Conservation (phyloP, 2,797 vertebrate genomes). For the Yasuhikotakia modesta region DNA sequence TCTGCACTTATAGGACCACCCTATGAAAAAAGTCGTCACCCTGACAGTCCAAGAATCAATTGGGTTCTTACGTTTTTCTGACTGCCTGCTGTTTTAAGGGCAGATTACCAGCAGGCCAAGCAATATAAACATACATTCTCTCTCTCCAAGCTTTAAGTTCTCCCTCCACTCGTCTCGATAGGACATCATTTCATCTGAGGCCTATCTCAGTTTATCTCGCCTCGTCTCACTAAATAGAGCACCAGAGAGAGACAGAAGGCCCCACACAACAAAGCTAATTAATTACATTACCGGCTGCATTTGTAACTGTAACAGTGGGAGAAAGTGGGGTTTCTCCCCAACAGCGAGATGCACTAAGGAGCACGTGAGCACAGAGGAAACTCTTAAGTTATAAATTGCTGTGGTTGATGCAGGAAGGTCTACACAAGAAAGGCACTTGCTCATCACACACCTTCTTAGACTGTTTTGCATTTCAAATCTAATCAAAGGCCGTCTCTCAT, state of each 20-base stretch:
- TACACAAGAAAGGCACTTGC: constrained; percentile 16
- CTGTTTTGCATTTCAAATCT: constrained; percentile 80
- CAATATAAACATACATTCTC: constrained; percentile 23
- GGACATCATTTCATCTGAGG: constrained; percentile 47
- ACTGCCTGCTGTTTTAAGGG: constrained; percentile 62
- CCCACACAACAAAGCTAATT: constrained; percentile 62
- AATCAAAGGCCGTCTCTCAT: constrained; percentile 73
- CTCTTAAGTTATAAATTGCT: constrained; percentile 25
- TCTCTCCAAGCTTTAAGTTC: constrained; percentile 9
- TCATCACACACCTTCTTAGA: constrained; percentile 45
- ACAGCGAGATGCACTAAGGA: constrained; percentile 40
- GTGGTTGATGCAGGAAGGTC: neutral
- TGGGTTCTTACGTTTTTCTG: constrained; percentile 56
- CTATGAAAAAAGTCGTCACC: constrained; percentile 56
- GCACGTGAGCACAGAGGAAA: constrained; percentile 63
- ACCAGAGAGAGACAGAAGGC: constrained; percentile 51
- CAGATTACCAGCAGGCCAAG: constrained; percentile 27
- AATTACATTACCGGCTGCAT: constrained; percentile 66
- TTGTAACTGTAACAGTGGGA: constrained; percentile 58
- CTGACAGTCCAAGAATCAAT: constrained; percentile 73
- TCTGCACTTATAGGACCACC: constrained; percentile 75
- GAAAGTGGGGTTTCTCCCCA: constrained; percentile 52
- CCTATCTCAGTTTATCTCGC: constrained; percentile 44
- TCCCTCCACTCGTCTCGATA: constrained; percentile 47
- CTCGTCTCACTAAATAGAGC: constrained; percentile 60